Percentiles rank a stretch among this genome's conserved stretches.
Evolutionary conservation across 2,888 invertebrate genomes (phyloP).

Genomic region (Calameuta filiformis): DNA sequence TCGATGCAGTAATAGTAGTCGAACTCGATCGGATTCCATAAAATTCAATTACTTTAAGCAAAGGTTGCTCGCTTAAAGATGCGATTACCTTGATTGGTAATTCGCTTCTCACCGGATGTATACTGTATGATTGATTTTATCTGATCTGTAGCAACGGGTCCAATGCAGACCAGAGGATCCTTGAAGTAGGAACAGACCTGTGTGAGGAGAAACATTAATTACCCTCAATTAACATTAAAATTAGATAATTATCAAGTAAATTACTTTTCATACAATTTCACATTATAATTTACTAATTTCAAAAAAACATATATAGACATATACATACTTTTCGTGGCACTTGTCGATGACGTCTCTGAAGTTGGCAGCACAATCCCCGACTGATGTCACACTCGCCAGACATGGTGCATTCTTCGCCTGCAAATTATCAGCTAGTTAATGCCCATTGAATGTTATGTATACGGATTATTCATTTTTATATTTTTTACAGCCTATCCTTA

Average conservation of each 20-base stretch:
- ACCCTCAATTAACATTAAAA: not conserved
- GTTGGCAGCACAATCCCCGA: slow-evolving; percentile 87
- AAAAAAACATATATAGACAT: slow-evolving; percentile 2
- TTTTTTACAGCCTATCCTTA: slow-evolving; percentile 51
- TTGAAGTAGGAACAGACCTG: slow-evolving; percentile 93
- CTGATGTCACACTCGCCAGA: slow-evolving; percentile 88
- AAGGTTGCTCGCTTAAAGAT: slow-evolving; percentile 56
- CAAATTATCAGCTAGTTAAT: slow-evolving; percentile 13
- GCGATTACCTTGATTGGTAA: slow-evolving; percentile 69
- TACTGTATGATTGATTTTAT: slow-evolving; percentile 78
- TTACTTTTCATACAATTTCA: slow-evolving; percentile 6
- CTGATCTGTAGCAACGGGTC: slow-evolving; percentile 84
- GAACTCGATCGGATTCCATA: not conserved
- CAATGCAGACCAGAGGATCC: slow-evolving; percentile 88
- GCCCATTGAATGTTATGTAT: slow-evolving; percentile 1
- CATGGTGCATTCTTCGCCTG: slow-evolving; percentile 83
- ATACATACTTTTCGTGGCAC: slow-evolving; percentile 79
- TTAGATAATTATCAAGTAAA: slow-evolving; percentile 11
- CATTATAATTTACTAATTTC: not conserved
- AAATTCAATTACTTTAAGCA: slow-evolving; percentile 40
- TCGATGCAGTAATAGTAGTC: slow-evolving; percentile 9
- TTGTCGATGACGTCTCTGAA: slow-evolving; percentile 87
- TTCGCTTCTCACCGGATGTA: slow-evolving; percentile 84
- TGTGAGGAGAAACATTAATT: slow-evolving; percentile 22
- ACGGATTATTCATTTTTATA: not conserved